phyloP scores from a whole-genome alignment of 2,797 vertebrate genomes.

The Rhincodon typus region DNA sequence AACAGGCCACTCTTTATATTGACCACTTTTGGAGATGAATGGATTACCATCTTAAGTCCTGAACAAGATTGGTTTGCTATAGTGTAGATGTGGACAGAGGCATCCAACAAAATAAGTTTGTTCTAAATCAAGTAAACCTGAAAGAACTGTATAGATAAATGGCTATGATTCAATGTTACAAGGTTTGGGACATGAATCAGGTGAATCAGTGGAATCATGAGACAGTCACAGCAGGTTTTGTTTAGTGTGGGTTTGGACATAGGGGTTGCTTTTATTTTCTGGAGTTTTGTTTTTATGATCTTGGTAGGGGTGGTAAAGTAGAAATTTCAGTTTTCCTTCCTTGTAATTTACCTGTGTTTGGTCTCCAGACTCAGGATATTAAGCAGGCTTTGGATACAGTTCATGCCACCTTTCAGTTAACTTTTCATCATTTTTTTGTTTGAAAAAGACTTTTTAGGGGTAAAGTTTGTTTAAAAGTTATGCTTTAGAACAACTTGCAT shows the following conservation, averaged over 20 bases:
- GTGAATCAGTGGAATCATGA: background rate
- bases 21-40: background rate
- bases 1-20: background rate
- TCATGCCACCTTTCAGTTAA: background rate
- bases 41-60: background rate
- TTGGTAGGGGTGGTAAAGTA: background rate
- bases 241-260: background rate
- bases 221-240: background rate
- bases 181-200: background rate
- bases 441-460: background rate
- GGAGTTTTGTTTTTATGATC: background rate
- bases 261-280: background rate
- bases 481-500: background rate
- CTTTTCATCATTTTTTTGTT: background rate
- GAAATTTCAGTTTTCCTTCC: background rate
- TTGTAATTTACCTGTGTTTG: background rate
- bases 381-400: background rate
- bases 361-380: background rate
- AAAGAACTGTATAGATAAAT: background rate
- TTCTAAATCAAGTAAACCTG: background rate
- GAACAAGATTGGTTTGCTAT: background rate
- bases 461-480: background rate
- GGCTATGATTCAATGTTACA: background rate
- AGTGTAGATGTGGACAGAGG: too few relatives aligned
- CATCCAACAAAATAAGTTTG: background rate